Evolutionary conservation across 2,888 invertebrate species (phyloP), one percentile per base, ranked within the genome.

Genomic region (Philereme transversata): DNA sequence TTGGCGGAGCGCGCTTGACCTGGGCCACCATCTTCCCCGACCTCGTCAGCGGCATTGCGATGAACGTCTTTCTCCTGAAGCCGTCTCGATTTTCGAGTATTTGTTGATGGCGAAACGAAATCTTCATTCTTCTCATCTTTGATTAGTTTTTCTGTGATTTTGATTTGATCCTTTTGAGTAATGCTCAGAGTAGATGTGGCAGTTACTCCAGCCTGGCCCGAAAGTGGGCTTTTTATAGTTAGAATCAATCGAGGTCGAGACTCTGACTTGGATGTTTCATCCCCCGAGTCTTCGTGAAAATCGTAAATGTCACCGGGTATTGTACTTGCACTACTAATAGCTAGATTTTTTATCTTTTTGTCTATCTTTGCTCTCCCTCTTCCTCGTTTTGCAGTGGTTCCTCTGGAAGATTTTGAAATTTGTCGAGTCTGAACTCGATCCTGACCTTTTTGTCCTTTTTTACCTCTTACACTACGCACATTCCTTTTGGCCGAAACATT

Each of bases 221-320:
- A 87, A 5, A 92, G 90, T 0, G 96, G 95, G 66, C 95, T 96
- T 82, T 97, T 97, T 62, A 97, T 97, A 0, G 97, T 97, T 47
- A 97, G 89, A 70, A 97, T 96, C 49, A 97, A 87, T 45, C 97
- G 93, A 0, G 97, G 97, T 33, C 97, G 93, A 57, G 93, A 85
- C 77, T 94, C 94, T 48, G 78, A 73, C 75, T 90, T 93, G 11
- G 88, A 84, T 48, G 90, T 93, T 77, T 97, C 96, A 77, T 98
- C 97, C 45, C 96, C 96, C 5, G 97, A 96, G 82, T 98, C 98
- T 78, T 98, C 98, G 71, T 96, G 95, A 81, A 98, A 98, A 82
- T 98, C 98, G 79, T 98, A 98, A 4, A 98, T 94, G 78, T 98
- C 98, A 7, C 96, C 95, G 0, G 95, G 93, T 51, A 93, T 86